Base-by-base conservation (phyloP, 2,797 vertebrate species). In the Crypturellus tataupa region DNA sequence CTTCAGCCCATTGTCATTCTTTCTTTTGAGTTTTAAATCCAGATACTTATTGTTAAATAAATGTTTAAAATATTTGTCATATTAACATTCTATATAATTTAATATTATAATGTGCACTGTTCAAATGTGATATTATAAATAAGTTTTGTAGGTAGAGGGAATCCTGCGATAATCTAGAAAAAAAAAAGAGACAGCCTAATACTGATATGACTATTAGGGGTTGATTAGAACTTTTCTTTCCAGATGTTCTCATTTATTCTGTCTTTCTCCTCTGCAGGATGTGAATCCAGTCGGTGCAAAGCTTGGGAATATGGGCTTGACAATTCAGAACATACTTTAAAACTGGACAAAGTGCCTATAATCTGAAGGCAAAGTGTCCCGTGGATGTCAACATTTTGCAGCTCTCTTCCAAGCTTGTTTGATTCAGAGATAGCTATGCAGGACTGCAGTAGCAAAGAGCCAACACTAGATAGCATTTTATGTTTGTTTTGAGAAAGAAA, bases 391-490 rank as follows among this genome's bases (percentile, higher is more conserved):
- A 19, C 0, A 2, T 56, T 85, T 62, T 39, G 5, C 55, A 37
- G 76, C 63, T 59, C 1, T 0, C 64, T 75, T 81, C 37, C 10
- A 39, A 39, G 9, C 37, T 39, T 56, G 55, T 53, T 72, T 40
- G 60, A 78, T 87, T 86, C 79, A 46, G 73, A 68, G 70, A 39
- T 27, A 60, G 51, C 39, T 80, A 23, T 1, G 35, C 0, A 18
- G 95, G 85, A 44, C 73, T 96, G 96, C 92, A 96, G 85, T 97
- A 91, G 85, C 95, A 65, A 87, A 92, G 51, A 97, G 49, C 89
- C 81, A 90, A 95, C 97, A 92, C 95, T 97, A 96, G 97, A 94
- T 97, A 93, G 96, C 97, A 96, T 93, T 90, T 96, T 65, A 71
- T 85, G 71, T 95, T 95, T 95, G 55, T 91, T 92, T 92, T 81